phyloP scores from a whole-genome alignment of 2,888 invertebrate genomes.

The Galeopsomyia nigrocyanea region DNA sequence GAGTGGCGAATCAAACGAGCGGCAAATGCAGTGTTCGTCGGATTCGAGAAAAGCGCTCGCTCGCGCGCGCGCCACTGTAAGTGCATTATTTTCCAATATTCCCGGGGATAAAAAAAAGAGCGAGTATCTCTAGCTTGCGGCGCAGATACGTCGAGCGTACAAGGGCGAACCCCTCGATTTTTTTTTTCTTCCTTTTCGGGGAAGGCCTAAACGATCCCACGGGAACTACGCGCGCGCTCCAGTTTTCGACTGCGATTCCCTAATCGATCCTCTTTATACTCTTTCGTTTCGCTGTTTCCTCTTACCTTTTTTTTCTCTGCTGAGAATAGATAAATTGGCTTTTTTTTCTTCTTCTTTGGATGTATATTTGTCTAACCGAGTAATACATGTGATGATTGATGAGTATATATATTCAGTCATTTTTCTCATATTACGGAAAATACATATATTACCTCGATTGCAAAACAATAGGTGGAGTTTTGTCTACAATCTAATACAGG shows the following conservation, averaged over 20 bases:
- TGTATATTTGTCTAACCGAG: no score
- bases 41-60: slow-evolving; percentile 9
- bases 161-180: slow-evolving; percentile 50
- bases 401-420: no score
- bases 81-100: slow-evolving; percentile 67
- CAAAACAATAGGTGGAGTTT: no score
- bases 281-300: slow-evolving; percentile 3
- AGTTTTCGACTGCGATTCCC: slow-evolving; percentile 60
- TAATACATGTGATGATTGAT: no score
- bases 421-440: no score
- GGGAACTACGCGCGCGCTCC: slow-evolving; percentile 58
- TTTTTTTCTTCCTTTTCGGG: slow-evolving; percentile 43
- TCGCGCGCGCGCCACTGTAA: slow-evolving; percentile 48
- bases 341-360: no score
- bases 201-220: slow-evolving; percentile 62
- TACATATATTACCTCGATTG: no score
- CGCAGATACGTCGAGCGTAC: slow-evolving; percentile 19
- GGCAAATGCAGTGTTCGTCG: slow-evolving; percentile 41
- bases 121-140: slow-evolving; percentile 32
- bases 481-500: no score
- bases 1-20: slow-evolving; percentile 46
- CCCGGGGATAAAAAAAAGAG: slow-evolving; percentile 50
- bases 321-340: slow-evolving; percentile 23
- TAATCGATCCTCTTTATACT: slow-evolving; percentile 58
- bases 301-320: neutral